Evolutionary conservation across 2,113 vertebrate species (phyloP), one percentile per base, ranked within the genome.

Genomic region (Crotalus viridis): DNA sequence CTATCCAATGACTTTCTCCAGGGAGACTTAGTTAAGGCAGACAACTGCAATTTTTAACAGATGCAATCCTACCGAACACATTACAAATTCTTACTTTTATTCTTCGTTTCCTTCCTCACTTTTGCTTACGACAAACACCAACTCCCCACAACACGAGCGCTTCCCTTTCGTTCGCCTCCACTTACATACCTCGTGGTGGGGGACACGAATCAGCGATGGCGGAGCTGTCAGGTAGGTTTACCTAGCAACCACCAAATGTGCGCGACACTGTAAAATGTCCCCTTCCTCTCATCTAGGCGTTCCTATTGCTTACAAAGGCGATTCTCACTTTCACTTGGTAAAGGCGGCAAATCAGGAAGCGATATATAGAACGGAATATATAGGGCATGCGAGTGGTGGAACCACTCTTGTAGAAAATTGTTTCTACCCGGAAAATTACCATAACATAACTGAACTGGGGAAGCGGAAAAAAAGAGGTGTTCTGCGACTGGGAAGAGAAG

Each of bases 201-300:
- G 5, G 10, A 0, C 0, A 4, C 22, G 91, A 95, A 85, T 92
- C 91, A 0, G 51, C 87, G 13, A 21, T 0, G 1, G 0, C 5
- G 0, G 0, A 5, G 1, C 0, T 0, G 1, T 1, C 5, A 10
- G 0, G 0, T 1, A 0, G 0, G 2, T 61, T 54, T 12, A 6
- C 61, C 0, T 51, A 4, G 22, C 24, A 59, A n/a, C n/a, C 2
- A 1, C 21, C 28, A 22, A 21, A 55, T 5, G 24, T 2, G 91
- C 15, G 61, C 88, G 1, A 1, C 55, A 4, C 48, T 3, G 2
- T 85, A 89, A 91, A 89, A 33, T 52, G 55, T 64, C 90, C 93
- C 89, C 85, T 43, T 1, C 22, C 2, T 4, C 46, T n/a, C 74
- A 8, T 10, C 8, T 26, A 87, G 59, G 9, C 24, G 3, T 54